Percentiles rank a stretch among this genome's conserved stretches.
phyloP scores from a whole-genome alignment of 1,140 invertebrate species.

The Arctopsyche grandis region DNA sequence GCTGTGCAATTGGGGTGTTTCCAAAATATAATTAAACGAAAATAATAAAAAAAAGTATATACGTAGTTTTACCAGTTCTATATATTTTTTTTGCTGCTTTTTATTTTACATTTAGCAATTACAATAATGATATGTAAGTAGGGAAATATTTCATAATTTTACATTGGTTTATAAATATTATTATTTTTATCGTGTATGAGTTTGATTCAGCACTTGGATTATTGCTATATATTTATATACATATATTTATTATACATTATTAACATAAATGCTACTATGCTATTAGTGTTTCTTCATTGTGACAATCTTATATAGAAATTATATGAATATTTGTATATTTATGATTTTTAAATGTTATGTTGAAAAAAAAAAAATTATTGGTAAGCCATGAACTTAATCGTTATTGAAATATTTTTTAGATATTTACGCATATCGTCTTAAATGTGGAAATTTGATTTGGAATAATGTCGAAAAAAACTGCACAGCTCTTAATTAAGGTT shows the following conservation, averaged over 20 bases:
- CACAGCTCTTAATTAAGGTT: slow-evolving; percentile 37
- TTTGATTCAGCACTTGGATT: background rate
- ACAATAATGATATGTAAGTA: background rate
- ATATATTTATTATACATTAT: background rate
- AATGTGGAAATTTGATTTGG: background rate
- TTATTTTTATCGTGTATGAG: slow-evolving; percentile 1
- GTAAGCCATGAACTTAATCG: background rate
- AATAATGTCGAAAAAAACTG: slow-evolving; percentile 10
- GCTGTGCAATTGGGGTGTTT: slow-evolving; percentile 13
- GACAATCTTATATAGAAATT: background rate
- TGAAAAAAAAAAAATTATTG: background rate
- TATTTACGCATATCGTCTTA: no score
- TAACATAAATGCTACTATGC: background rate
- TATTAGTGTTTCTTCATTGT: slow-evolving; percentile 11
- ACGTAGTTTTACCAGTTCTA: no score
- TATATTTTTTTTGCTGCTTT: background rate
- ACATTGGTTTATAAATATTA: background rate
- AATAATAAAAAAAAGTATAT: slow-evolving; percentile 5
- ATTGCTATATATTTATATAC: no score
- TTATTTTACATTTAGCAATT: background rate
- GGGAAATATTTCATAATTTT: no score
- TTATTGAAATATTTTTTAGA: no score
- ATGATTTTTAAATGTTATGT: background rate
- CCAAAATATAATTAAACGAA: background rate
- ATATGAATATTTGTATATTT: background rate